Conservation (phyloP, 2,888 invertebrate genomes). For the Dynastes tityus region DNA sequence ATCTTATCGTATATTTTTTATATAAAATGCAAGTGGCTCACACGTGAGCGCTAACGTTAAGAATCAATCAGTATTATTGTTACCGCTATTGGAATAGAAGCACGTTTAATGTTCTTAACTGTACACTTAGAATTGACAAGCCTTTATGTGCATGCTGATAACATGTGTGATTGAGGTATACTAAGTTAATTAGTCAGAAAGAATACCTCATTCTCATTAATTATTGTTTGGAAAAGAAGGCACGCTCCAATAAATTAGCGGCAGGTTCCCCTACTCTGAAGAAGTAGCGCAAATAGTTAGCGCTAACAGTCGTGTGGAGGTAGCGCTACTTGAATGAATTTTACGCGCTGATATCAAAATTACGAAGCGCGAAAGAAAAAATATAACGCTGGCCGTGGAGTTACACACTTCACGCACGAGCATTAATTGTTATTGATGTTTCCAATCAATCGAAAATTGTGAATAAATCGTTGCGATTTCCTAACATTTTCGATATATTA, state of each 20-base stretch:
- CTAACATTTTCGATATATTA: no score
- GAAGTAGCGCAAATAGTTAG: slow-evolving; percentile 31
- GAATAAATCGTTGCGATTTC: no score
- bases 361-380: neutral
- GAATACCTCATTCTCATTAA: slow-evolving; percentile 5
- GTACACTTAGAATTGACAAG: no score
- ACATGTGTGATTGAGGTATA: neutral
- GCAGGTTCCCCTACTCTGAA: slow-evolving; percentile 25
- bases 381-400: neutral
- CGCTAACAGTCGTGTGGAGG: neutral
- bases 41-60: no score
- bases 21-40: no score
- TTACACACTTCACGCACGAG: no score
- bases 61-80: no score
- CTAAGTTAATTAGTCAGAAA: neutral
- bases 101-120: no score
- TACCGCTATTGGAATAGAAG: no score
- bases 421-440: no score
- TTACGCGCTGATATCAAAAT: slow-evolving; percentile 6
- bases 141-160: neutral
- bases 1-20: no score
- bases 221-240: slow-evolving; percentile 19
- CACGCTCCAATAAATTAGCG: slow-evolving; percentile 26
- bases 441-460: no score
- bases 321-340: neutral